Evolutionary conservation across 2,113 vertebrate genomes (phyloP), one percentile per base, ranked within the genome.

Genomic region (Phylloscopus trochilus): DNA sequence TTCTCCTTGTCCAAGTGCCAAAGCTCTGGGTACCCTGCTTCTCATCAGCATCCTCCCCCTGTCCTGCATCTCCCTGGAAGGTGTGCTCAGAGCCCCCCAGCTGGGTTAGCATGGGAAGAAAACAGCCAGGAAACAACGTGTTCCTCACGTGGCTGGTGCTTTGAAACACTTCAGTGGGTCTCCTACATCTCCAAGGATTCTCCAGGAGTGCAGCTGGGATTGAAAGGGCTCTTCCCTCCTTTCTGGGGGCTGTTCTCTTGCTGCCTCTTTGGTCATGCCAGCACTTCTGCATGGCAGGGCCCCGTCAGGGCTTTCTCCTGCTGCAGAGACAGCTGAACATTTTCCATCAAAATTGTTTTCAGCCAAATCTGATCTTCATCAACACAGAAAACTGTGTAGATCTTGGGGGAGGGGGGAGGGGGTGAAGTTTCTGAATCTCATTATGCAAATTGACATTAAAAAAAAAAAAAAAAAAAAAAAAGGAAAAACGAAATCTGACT

Each of bases 331-430:
- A 95, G 93, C 28, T 74, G 67, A 96, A 58, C 33, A 20, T 77
- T 88, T 90, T 46, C 90, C 85, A 80, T 90, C 39, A 27, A 90
- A 83, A 88, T 73, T 53, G 58, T 77, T 90, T 83, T 33, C 92
- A 96, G 87, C 85, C 87, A 83, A n/a, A 89, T 52, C 18, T 44
- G 49, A 91, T 85, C 51, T 88, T 69, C 88, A 62, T 94, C 85
- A 85, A 82, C 70, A 72, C 37, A 44, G 84, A 82, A 87, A 89
- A 24, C 70, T 49, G 17, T 3, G 7, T 33, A 2, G 52, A 9
- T 41, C 58, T 41, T 68, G 74, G 75, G 74, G 92, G 79, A 89
- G 89, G 90, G 74, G 92, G 64, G 0, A 89, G 89, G 90, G 74
- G 92, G 64, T 0, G 0, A 68, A 22, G 20, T 63, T 47, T 58